phyloP scores from a whole-genome alignment of 2,797 vertebrate genomes.

The Ptychadena robeensis region DNA sequence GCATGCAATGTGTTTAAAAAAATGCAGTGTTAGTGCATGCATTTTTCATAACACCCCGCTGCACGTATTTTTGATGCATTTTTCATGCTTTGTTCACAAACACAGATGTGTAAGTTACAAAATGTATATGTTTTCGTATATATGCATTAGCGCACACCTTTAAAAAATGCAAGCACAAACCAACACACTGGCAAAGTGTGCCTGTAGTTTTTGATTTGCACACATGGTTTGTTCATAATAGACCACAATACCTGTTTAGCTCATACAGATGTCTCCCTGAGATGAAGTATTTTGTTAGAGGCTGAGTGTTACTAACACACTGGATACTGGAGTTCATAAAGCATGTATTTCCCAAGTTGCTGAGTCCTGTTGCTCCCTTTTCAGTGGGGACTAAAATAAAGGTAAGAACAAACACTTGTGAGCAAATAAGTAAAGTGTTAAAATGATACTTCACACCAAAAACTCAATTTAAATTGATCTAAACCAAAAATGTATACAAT shows the following conservation, averaged over 20 bases:
- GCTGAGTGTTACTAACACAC: slow-evolving; percentile 98
- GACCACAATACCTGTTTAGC: slow-evolving; percentile 87
- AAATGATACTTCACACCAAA: no score
- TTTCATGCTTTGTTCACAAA: no score
- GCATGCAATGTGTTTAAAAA: no score
- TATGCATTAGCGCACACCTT: no score
- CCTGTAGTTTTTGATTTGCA: not conserved
- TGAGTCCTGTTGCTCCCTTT: slow-evolving; percentile 96
- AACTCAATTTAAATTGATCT: no score
- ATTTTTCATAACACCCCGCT: no score
- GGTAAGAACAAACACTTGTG: not conserved
- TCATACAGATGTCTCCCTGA: slow-evolving; percentile 96
- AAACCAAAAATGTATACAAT: no score
- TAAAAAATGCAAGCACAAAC: not conserved
- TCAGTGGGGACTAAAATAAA: slow-evolving; percentile 89
- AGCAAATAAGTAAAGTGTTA: no score
- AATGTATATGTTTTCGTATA: no score
- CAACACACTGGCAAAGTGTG: not conserved
- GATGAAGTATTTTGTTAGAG: slow-evolving; percentile 95
- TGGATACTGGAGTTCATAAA: slow-evolving; percentile 99
- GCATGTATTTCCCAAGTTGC: slow-evolving; percentile 97
- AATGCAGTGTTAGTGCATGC: no score
- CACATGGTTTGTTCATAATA: not conserved
- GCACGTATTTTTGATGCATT: no score
- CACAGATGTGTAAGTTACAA: no score